Conservation (phyloP, 2,113 vertebrate species). For the Cephalopholis sonnerati region DNA sequence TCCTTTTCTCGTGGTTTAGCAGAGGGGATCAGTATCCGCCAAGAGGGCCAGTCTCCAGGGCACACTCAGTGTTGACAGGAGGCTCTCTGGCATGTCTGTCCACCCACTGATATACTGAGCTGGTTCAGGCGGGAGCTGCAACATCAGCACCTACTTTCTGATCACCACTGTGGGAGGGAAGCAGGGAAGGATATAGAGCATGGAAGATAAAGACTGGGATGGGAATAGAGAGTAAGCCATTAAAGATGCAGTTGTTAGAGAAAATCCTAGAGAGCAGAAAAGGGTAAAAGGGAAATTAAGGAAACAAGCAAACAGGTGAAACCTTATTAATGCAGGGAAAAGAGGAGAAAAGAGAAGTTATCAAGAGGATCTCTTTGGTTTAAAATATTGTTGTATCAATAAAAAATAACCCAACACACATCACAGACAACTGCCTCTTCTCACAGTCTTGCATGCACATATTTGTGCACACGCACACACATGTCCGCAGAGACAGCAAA, state of each 20-base stretch:
- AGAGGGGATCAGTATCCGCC: slow-evolving; percentile 54
- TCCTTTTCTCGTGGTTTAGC: slow-evolving; percentile 54
- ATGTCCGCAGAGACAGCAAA: slow-evolving; percentile 30
- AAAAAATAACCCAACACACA: not conserved
- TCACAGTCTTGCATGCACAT: slow-evolving; percentile 7
- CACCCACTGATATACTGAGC: slow-evolving; percentile 81
- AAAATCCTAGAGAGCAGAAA: slow-evolving; percentile 1
- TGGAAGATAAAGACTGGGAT: slow-evolving; percentile 67
- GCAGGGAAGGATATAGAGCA: slow-evolving; percentile 58
- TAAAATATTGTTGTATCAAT: not conserved
- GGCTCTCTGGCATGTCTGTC: slow-evolving; percentile 68
- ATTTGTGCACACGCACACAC: not conserved
- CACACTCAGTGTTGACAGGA: slow-evolving; percentile 58
- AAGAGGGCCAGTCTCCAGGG: slow-evolving; percentile 68
- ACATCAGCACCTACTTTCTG: slow-evolving; percentile 82
- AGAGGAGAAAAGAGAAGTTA: not conserved
- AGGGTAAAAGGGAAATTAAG: slow-evolving; percentile 36
- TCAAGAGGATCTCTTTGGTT: not conserved
- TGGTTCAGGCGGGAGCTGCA: slow-evolving; percentile 72
- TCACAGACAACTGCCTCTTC: not conserved
- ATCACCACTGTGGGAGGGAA: slow-evolving; percentile 69
- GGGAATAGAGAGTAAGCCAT: slow-evolving; percentile 61
- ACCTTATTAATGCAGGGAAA: not conserved
- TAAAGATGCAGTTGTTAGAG: slow-evolving; percentile 53
- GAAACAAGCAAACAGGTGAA: slow-evolving; percentile 21